A percentile compares a stretch with the other conserved stretches of the same genome.
Evolutionary conservation across 2,113 vertebrate species (phyloP).

Genomic region (Lycaon pictus): DNA sequence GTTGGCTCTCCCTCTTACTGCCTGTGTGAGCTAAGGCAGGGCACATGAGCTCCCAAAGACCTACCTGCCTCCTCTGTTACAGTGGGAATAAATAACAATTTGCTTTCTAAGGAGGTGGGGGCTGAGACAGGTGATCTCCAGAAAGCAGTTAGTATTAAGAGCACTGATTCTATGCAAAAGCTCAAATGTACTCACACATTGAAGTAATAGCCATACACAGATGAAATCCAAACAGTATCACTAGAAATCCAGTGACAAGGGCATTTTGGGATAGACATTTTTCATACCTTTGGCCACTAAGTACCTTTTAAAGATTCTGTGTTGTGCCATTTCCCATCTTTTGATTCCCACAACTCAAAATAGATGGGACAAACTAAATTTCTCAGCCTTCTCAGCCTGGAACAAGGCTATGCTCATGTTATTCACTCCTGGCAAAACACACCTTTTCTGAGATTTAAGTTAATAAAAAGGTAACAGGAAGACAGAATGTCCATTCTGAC

Average conservation of each 20-base stretch:
- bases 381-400: background rate
- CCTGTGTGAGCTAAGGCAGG: background rate
- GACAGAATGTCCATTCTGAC: background rate
- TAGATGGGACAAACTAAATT: background rate
- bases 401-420: background rate
- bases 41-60: background rate
- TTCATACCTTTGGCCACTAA: background rate
- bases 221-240: background rate
- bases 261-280: background rate
- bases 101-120: background rate
- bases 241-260: background rate
- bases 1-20: background rate
- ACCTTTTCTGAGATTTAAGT: conserved; percentile 27
- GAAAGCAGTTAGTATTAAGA: background rate
- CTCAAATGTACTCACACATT: background rate
- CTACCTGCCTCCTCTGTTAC: background rate
- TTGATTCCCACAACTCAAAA: conserved; percentile 7
- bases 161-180: background rate
- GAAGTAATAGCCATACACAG: background rate
- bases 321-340: background rate
- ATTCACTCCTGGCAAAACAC: background rate
- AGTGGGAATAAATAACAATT: background rate
- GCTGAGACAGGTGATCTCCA: background rate
- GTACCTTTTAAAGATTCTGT: background rate
- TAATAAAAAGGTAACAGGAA: background rate